Evolutionary conservation across 2,797 vertebrate species (phyloP).

Genomic region (Rhadinocentrus ornatus): DNA sequence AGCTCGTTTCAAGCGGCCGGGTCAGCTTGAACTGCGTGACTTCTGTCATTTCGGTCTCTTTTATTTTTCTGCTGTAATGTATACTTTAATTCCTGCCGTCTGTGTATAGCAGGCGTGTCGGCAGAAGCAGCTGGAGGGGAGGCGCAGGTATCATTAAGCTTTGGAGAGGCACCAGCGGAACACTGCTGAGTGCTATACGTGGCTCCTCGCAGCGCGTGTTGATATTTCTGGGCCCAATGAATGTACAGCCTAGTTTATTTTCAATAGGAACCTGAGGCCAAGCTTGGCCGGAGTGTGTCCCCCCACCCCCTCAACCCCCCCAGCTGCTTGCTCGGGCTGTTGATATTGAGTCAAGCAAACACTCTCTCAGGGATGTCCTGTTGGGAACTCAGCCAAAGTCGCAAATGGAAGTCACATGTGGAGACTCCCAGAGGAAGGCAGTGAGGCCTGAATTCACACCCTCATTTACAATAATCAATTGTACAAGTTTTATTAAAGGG

Average conservation of each 20-base stretch:
- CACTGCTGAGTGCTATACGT: constrained; percentile 64
- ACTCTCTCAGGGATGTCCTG: constrained; percentile 85
- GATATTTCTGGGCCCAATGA: constrained; percentile 73
- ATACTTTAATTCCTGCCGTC: constrained; percentile 91
- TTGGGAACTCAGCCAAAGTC: constrained; percentile 80
- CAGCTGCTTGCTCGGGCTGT: constrained; percentile 76
- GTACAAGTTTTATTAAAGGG: constrained; percentile 21
- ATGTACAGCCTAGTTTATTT: constrained; percentile 78
- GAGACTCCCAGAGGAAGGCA: constrained; percentile 67
- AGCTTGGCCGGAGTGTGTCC: constrained; percentile 33
- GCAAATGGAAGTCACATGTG: constrained; percentile 83
- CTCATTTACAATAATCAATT: constrained; percentile 21
- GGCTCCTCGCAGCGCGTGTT: constrained; percentile 69
- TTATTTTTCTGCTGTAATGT: constrained; percentile 95
- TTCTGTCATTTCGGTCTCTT: constrained; percentile 98
- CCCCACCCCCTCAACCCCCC: background rate
- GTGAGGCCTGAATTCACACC: constrained; percentile 64
- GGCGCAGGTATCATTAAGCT: constrained; percentile 97
- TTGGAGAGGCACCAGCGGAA: constrained; percentile 74
- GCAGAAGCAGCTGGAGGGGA: constrained; percentile 87
- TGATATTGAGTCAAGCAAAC: constrained; percentile 84
- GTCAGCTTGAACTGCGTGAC: constrained; percentile 98
- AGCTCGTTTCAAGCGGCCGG: constrained; percentile 93
- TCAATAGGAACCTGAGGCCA: constrained; percentile 74
- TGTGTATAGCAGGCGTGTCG: constrained; percentile 48